These are phyloP conservation scores for Patella vulgata DNA, from an alignment of 1,140 invertebrate species.

Conservation along the genomic window DNA sequence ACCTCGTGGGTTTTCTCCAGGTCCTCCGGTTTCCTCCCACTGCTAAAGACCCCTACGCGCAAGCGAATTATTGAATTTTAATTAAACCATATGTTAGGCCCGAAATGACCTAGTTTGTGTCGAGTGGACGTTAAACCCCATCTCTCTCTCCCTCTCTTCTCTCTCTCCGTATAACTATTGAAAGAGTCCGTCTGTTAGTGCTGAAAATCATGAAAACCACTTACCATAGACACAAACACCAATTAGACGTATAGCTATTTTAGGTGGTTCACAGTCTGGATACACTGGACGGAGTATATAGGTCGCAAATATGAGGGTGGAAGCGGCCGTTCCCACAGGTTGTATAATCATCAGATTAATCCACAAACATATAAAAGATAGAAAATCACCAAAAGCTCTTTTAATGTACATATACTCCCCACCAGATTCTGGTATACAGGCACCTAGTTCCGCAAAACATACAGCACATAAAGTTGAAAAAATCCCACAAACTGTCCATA, in stretches of 20 bases:
- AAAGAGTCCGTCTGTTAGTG: too few relatives aligned
- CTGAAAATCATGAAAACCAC: too few relatives aligned
- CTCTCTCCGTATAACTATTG: too few relatives aligned
- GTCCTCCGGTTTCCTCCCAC: too few relatives aligned
- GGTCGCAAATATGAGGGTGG: constrained; percentile 93
- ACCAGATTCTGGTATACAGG: constrained; percentile 91
- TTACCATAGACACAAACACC: constrained; percentile 54
- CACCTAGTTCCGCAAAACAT: constrained; percentile 96
- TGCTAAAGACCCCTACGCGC: too few relatives aligned
- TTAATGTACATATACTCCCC: constrained; percentile 97
- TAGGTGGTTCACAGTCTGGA: constrained; percentile 60
- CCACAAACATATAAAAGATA: constrained; percentile 95
- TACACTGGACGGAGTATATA: constrained; percentile 93
- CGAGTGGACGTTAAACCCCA: too few relatives aligned
- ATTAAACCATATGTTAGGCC: too few relatives aligned
- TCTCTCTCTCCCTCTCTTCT: too few relatives aligned
- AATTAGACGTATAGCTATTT: constrained; percentile 37
- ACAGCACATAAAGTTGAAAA: constrained; percentile 82
- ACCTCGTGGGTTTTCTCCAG: too few relatives aligned
- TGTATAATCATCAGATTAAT: constrained; percentile 72
- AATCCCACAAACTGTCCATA: constrained; percentile 84
- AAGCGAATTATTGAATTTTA: too few relatives aligned
- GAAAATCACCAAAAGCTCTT: constrained; percentile 80
- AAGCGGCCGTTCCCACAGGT: constrained; percentile 95
- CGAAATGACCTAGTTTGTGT: too few relatives aligned